A percentile compares a stretch with the other conserved stretches of the same genome.
Conservation (phyloP, 2,797 vertebrate genomes). For the Sebastes wilsoni region DNA sequence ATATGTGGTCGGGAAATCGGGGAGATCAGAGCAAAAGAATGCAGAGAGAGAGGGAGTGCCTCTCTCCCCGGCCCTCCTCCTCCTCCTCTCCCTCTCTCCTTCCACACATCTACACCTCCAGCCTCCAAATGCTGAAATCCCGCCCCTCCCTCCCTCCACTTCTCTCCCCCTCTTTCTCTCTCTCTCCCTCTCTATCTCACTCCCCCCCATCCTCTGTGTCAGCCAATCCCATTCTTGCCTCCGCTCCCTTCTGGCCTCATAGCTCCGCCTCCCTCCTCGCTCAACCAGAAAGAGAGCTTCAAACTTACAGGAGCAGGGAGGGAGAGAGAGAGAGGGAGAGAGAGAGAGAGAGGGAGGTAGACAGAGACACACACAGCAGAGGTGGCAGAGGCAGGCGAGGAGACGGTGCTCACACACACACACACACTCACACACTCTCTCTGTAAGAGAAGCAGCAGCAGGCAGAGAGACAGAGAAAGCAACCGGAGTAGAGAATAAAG, state of each 20-base stretch:
- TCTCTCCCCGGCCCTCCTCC: conserved; percentile 3
- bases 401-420: conserved; percentile 2
- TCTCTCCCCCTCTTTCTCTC: background rate
- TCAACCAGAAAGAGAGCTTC: conserved; percentile 42
- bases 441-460: background rate
- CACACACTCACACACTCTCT: background rate
- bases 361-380: background rate
- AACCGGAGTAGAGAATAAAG: background rate
- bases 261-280: conserved; percentile 51
- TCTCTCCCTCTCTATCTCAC: background rate
- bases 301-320: conserved; percentile 9
- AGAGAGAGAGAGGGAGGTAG: background rate
- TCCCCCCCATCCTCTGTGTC: background rate
- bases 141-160: background rate
- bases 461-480: background rate
- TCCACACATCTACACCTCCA: conserved; percentile 50
- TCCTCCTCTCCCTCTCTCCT: background rate
- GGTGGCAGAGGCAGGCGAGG: conserved; percentile 16
- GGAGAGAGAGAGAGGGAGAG: background rate
- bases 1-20: conserved; percentile 52
- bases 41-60: conserved; percentile 26
- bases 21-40: conserved; percentile 62
- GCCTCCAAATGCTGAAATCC: conserved; percentile 31
- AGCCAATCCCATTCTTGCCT: conserved; percentile 38
- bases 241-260: background rate